These are phyloP conservation scores for Pipa parva DNA, from an alignment of 2,113 vertebrate species.

Conservation along the genomic window DNA sequence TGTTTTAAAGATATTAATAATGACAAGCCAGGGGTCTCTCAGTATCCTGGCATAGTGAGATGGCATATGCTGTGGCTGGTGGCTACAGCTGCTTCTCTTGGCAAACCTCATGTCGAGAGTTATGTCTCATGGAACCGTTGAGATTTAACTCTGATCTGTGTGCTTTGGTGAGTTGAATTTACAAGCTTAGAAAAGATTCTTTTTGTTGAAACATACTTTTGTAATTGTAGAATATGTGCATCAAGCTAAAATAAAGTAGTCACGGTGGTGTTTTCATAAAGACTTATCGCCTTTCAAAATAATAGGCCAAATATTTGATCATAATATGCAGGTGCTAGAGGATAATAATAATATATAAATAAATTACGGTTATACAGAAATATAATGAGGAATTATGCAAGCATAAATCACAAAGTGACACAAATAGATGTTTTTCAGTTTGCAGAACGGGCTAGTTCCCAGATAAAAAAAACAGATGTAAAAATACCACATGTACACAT, in stretches of 20 bases:
- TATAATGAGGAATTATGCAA: slow-evolving; percentile 38
- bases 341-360: slow-evolving; percentile 37
- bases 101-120: slow-evolving; percentile 16
- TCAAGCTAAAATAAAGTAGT: too few species aligned
- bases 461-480: too few species aligned
- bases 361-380: slow-evolving; percentile 27
- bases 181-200: background rate
- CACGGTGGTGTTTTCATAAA: too few species aligned
- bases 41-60: slow-evolving; percentile 20
- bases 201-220: too few species aligned
- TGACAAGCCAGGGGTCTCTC: slow-evolving; percentile 15
- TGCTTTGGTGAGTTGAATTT: slow-evolving; percentile 19
- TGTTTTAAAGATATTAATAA: slow-evolving; percentile 19
- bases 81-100: slow-evolving; percentile 23
- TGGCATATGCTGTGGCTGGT: slow-evolving; percentile 29
- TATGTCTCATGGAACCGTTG: slow-evolving; percentile 25
- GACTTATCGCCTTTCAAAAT: too few species aligned
- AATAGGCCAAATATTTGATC: too few species aligned
- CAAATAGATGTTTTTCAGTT: too few species aligned
- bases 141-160: slow-evolving; percentile 16
- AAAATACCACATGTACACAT: too few species aligned
- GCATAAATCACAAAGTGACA: slow-evolving; percentile 29
- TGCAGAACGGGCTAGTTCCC: too few species aligned
- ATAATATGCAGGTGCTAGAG: slow-evolving; percentile 23
- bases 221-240: too few species aligned